phyloP scores from a whole-genome alignment of 2,113 vertebrate species.

The Synchiropus splendidus region DNA sequence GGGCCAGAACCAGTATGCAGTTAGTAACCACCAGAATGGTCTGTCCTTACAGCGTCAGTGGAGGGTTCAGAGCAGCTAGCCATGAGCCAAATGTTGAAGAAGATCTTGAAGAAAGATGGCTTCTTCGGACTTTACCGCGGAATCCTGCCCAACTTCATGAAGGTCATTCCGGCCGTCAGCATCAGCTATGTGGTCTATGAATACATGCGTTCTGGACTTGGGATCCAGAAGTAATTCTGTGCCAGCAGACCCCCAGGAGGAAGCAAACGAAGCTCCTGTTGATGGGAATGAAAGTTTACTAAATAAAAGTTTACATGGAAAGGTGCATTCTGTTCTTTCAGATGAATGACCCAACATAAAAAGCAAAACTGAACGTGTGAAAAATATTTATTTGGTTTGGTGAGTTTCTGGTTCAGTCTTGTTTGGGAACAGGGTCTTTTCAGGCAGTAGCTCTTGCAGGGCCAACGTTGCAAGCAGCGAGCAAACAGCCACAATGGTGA shows the following conservation, averaged over 20 bases:
- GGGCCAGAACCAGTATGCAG: not conserved
- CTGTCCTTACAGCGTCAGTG: constrained; percentile 69
- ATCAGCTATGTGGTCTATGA: constrained; percentile 98
- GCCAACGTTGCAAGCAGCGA: constrained; percentile 66
- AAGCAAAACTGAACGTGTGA: not conserved
- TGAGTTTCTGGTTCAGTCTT: not conserved
- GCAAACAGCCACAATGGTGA: constrained; percentile 67
- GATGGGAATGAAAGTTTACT: not conserved
- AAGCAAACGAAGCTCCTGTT: not conserved
- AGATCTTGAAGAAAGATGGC: constrained; percentile 82
- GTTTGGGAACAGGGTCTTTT: constrained; percentile 49
- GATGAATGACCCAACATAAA: not conserved
- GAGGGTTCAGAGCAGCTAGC: constrained; percentile 78
- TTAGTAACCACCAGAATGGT: not conserved
- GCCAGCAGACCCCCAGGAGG: too few species aligned
- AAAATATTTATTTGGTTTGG: too few species aligned
- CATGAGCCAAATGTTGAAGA: constrained; percentile 80
- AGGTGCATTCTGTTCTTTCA: not conserved
- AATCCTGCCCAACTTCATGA: constrained; percentile 97
- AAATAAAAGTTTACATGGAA: not conserved
- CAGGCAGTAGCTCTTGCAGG: constrained; percentile 53
- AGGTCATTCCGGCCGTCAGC: constrained; percentile 94
- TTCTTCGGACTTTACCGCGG: constrained; percentile 87
- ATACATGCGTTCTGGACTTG: constrained; percentile 83
- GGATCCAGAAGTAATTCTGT: constrained; percentile 65